Base-by-base conservation (phyloP, 2,797 vertebrate species). In the Ctenochaetus hawaiiensis region DNA sequence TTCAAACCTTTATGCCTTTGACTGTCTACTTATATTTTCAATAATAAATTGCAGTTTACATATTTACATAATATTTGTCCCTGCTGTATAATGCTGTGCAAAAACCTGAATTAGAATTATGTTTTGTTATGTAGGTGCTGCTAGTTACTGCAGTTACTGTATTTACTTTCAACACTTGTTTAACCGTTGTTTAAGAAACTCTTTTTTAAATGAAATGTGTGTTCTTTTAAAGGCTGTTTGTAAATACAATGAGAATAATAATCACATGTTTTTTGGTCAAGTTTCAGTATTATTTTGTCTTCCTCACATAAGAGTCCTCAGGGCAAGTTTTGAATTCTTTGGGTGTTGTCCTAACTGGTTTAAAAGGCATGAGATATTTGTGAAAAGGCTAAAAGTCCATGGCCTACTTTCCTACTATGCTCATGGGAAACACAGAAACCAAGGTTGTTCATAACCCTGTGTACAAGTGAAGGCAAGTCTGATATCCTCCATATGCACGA, bases 321-420 rank as follows among this genome's bases (percentile, higher is more conserved):
- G 65, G 37, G 18, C 17, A 63, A 2, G 22, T 52, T 64, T 60
- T 73, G 39, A 85, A 80, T 63, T 70, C 14, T 58, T 67, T 23
- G 11, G 18, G 47, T 63, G 49, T 53, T 69, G 52, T 37, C 39
- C 14, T 51, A 14, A 70, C 45, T 39, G 57, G 30, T 64, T 64
- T 49, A 26, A 74, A 59, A 67, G 58, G 59, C 66, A 66, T 37
- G 39, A 45, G n/a, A 62, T 57, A 49, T 20, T 82, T 77, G 48
- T 73, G 59, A 73, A 81, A 85, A 76, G 67, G 52, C 68, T 58
- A 68, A 61, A 85, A 69, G 34, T 75, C 59, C 30, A 47, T 64
- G 62, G 65, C 73, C 67, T 63, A 72, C 26, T 77, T 87, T 66
- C 63, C 56, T 17, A 41, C 20, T 20, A 57, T 53, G 30, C 62